Conservation (phyloP, 1,140 invertebrate species). For the Trichonephila inaurata region DNA sequence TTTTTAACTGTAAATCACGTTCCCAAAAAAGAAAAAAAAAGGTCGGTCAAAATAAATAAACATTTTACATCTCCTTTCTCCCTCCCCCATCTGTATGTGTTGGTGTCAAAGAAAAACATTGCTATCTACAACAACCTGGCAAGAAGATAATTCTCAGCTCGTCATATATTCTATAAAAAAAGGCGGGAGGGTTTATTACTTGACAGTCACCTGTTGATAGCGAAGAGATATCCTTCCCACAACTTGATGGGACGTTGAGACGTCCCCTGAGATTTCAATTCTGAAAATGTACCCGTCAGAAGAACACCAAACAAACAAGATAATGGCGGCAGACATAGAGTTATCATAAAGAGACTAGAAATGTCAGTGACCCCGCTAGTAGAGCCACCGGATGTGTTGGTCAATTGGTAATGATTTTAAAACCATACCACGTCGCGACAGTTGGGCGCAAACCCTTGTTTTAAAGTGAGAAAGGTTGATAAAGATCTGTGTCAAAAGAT, state of each 20-base stretch:
- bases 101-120: neutral
- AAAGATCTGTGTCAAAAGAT: neutral
- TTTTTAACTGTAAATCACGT: neutral
- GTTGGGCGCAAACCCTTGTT: neutral
- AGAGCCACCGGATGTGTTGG: conserved; percentile 15
- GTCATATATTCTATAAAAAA: neutral
- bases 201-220: conserved; percentile 17
- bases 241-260: neutral
- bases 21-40: neutral
- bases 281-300: neutral
- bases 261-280: neutral
- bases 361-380: neutral
- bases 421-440: neutral
- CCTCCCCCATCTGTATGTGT: neutral
- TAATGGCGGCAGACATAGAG: conserved; percentile 3
- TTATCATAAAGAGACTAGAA: neutral
- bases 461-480: conserved; percentile 6
- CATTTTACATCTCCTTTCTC: neutral
- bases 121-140: neutral
- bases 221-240: neutral
- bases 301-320: neutral
- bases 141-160: neutral
- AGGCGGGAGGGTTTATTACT: neutral
- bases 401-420: conserved; percentile 29
- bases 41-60: neutral